These are phyloP conservation scores for Lasioglossum albipes DNA, from an alignment of 1,140 invertebrate species.

Conservation along the genomic window DNA sequence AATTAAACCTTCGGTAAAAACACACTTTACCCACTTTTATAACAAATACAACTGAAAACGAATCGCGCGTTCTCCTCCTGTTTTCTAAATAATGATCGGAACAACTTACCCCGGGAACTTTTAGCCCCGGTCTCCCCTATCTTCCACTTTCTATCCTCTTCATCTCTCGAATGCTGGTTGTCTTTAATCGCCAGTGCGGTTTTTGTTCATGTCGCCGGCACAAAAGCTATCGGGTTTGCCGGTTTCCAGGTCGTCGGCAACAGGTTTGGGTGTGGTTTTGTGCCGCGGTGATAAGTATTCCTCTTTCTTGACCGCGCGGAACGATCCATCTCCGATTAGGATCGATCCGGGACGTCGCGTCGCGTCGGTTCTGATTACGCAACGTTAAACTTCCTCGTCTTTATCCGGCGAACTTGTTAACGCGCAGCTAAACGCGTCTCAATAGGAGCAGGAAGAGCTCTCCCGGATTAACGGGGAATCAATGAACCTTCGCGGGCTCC, in stretches of 20 bases:
- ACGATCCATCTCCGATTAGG: slow-evolving; percentile 3
- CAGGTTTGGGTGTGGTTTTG: slow-evolving; percentile 41
- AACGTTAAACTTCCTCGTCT: neutral
- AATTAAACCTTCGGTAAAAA: too few relatives aligned
- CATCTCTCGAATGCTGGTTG: too few relatives aligned
- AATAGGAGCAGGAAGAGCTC: slow-evolving; percentile 46
- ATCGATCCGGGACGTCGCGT: slow-evolving; percentile 10
- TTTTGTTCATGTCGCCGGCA: slow-evolving; percentile 24
- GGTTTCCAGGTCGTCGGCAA: slow-evolving; percentile 55
- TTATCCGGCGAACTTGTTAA: neutral
- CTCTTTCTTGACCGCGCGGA: slow-evolving; percentile 9
- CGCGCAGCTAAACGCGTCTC: neutral
- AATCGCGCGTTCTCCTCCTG: too few relatives aligned
- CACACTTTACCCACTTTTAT: too few relatives aligned
- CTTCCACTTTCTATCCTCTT: too few relatives aligned
- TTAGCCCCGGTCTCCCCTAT: too few relatives aligned
- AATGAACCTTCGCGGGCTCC: slow-evolving; percentile 49
- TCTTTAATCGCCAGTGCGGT: slow-evolving; percentile 17
- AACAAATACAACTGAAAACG: too few relatives aligned
- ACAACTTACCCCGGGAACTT: too few relatives aligned
- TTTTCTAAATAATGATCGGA: too few relatives aligned
- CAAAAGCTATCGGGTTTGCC: slow-evolving; percentile 47
- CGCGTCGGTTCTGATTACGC: slow-evolving; percentile 5
- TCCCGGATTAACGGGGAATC: slow-evolving; percentile 51
- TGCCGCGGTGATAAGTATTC: slow-evolving; percentile 16